A percentile compares a stretch with the other conserved stretches of the same genome.
phyloP scores from a whole-genome alignment of 2,113 vertebrate genomes.

The Urocolius indicus region DNA sequence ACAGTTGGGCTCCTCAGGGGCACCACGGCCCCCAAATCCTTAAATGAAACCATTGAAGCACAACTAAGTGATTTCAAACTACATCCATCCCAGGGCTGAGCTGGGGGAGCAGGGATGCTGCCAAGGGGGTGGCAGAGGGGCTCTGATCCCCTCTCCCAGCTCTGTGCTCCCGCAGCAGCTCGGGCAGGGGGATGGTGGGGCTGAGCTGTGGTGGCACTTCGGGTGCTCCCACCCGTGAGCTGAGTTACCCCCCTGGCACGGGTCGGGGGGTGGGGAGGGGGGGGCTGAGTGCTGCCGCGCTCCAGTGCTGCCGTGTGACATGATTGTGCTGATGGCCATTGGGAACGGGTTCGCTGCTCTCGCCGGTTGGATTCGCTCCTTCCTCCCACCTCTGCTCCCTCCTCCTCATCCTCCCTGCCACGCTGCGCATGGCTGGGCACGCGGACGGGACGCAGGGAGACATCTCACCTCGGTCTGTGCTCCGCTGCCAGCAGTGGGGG shows the following conservation, averaged over 20 bases:
- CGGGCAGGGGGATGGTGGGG: accelerated
- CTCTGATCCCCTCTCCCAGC: accelerated
- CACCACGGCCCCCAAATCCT: not conserved
- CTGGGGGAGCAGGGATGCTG: accelerated
- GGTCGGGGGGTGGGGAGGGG: accelerated
- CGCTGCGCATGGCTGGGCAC: conserved; percentile 3
- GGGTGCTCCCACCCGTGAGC: not conserved
- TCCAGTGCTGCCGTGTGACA: conserved; percentile 28
- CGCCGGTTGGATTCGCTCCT: not conserved
- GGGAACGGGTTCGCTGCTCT: not conserved
- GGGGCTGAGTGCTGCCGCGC: not conserved
- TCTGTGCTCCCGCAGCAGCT: accelerated
- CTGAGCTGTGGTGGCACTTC: not conserved
- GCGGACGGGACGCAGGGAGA: conserved; percentile 2
- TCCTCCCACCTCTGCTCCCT: not conserved
- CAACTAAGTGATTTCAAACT: accelerated
- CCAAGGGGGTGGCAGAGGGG: accelerated
- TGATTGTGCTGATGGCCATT: not conserved
- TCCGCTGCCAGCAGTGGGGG: not conserved
- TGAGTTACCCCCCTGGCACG: accelerated
- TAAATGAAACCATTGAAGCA: not conserved
- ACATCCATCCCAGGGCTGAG: not conserved
- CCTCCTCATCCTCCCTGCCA: not conserved
- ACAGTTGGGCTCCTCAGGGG: not conserved
- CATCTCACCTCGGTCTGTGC: not conserved